Evolutionary conservation across 2,888 invertebrate species (phyloP).

Genomic region (Lepidochitona cinerea): DNA sequence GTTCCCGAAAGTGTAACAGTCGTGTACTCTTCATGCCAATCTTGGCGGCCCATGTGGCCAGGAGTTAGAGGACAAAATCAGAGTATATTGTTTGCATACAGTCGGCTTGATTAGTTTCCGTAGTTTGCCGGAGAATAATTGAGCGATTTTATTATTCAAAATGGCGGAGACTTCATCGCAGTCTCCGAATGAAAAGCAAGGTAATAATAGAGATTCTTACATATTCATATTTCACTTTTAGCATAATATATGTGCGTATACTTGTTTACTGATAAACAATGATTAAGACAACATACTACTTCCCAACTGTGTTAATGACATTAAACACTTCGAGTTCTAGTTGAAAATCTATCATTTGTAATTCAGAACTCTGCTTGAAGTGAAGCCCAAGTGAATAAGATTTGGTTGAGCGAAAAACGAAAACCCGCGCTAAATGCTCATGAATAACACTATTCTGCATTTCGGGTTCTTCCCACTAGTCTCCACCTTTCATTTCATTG

Average conservation of each 20-base stretch:
- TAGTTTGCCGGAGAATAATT: slow-evolving; percentile 29
- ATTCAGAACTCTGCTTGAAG: no score
- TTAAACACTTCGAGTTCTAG: no score
- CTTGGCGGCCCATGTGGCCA: neutral
- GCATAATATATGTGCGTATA: slow-evolving; percentile 27
- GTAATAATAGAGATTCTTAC: slow-evolving; percentile 32
- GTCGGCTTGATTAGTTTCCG: slow-evolving; percentile 25
- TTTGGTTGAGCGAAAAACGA: no score
- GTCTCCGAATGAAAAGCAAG: slow-evolving; percentile 31
- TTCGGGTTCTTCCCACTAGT: no score
- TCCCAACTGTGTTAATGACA: no score
- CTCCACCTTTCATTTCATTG: no score
- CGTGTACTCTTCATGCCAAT: neutral
- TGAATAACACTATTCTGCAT: no score
- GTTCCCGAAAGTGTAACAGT: neutral
- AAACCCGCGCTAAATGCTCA: no score
- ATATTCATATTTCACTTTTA: slow-evolving; percentile 34
- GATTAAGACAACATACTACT: no score
- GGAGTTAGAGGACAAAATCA: neutral
- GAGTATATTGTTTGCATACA: slow-evolving; percentile 17
- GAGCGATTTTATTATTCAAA: slow-evolving; percentile 32
- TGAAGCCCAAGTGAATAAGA: no score
- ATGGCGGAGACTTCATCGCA: slow-evolving; percentile 24
- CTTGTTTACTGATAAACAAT: neutral
- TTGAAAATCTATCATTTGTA: no score